Percentiles rank a stretch among this genome's conserved stretches.
Evolutionary conservation across 2,113 vertebrate genomes (phyloP).

Genomic region (Hipposideros armiger): DNA sequence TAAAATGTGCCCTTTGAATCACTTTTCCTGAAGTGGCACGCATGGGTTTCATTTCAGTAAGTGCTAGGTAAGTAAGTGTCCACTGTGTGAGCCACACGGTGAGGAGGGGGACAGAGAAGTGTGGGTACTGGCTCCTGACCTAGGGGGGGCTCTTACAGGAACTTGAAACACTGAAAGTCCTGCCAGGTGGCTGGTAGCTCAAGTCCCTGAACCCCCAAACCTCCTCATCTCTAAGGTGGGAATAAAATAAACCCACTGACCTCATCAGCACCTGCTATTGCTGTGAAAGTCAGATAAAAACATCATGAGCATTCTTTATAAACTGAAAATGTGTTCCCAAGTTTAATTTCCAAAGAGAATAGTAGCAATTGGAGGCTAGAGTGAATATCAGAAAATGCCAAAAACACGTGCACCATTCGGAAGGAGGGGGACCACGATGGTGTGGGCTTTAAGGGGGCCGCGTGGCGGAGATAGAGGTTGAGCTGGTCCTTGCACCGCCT

Average conservation of each 20-base stretch:
- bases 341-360: not conserved
- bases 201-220: not conserved
- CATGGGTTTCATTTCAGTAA: not conserved
- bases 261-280: not conserved
- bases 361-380: not conserved
- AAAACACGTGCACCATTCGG: not conserved
- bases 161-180: too few species aligned
- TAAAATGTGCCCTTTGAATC: not conserved
- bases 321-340: not conserved
- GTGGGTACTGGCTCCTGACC: not conserved
- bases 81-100: not conserved
- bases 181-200: not conserved
- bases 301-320: not conserved
- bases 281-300: not conserved
- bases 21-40: not conserved
- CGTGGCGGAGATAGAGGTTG: not conserved
- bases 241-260: not conserved
- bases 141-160: not conserved
- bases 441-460: not conserved
- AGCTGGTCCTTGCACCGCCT: accelerated
- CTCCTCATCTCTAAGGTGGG: not conserved
- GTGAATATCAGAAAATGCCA: not conserved
- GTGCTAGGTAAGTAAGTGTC: not conserved
- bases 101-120: not conserved
- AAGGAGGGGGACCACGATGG: not conserved